Base-by-base conservation (phyloP, 2,888 invertebrate species). In the Diplazon laetatorius region DNA sequence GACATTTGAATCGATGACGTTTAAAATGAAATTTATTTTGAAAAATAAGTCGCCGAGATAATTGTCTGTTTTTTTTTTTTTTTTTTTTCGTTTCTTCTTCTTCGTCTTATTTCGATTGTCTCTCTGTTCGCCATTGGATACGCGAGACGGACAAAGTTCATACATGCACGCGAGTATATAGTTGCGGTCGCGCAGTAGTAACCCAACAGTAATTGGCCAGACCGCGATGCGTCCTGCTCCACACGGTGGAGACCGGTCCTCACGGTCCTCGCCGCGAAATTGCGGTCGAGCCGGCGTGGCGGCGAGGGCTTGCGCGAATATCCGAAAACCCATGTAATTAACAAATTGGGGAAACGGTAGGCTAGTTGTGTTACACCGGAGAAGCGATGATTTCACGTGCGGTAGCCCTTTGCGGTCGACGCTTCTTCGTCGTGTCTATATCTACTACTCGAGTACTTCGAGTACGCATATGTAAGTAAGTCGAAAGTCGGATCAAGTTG, bases 111-210 rank as follows among this genome's bases (percentile, higher is more conserved):
- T 55, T 14, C 14, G 6, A 0, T 52, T 70, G 12, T n/a, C 8
- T 16, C n/a, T 30, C n/a, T 10, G 70, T 16, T 50, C 18, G 63
- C 37, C 46, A 63, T 48, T 59, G 46, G 68, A 52, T 69, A 69
- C 46, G 57, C 16, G 39, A n/a, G n/a, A 16, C 55, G 57, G 20
- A 57, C 22, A 30, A 44, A 20, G 55, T 69, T 42, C 57, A 69
- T 69, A n/a, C n/a, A 39, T 46, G 48, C 63, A 74, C 69, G 68
- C 70, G 71, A 76, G 77, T 66, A n/a, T n/a, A n/a, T n/a, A 62
- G 65, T 77, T 81, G 82, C 63, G 83, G 83, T 82, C 74, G 39
- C 78, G 80, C 82, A 82, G 82, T 84, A 81, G 84, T 80, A 81
- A 80, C 80, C 63, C n/a, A n/a, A n/a, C 63, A 82, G 78, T 78